Base-by-base conservation (phyloP, 2,888 invertebrate species). In the Clunio marinus region DNA sequence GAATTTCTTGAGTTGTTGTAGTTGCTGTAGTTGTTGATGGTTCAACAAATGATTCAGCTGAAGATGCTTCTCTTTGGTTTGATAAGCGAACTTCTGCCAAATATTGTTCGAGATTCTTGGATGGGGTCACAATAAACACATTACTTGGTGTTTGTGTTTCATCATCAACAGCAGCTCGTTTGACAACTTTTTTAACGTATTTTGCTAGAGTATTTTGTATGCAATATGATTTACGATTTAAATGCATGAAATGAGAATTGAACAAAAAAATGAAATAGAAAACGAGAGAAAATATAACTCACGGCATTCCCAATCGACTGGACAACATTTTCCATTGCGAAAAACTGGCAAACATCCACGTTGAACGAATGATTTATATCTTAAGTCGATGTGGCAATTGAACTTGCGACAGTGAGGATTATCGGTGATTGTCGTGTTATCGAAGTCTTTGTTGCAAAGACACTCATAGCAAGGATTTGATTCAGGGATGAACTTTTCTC, bases 261-360 rank as follows among this genome's bases (percentile, higher is more conserved):
- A 55, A 22, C 24, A 35, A 10, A 37, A 59, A 41, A 15, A 25
- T 24, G 24, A 32, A 37, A 41, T 17, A 2, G 20, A 58, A 27
- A 41, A 37, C 22, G 5, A 17, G 22, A 51, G 22, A 60, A 28
- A 22, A 2, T 10, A 15, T 25, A 13, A 68, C 37, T 58, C 41
- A 58, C 37, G 28, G 41, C 68, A 68, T 25, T 68, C 55, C 68
- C 68, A 68, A 41, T 68, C 68, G 27, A 68, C 45, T 15, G 68
- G 68, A 58, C 68, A 68, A 24, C 68, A 68, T 41, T 68, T 68
- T 8, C 35, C 58, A 41, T 22, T 28, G 15, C 22, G 20, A 8
- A 58, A 68, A 27, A 68, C 28, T 17, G 68, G 68, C 37, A 68
- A 41, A 41, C 68, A 68, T 35, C 68, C 68, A 58, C 68, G 68